Percentiles rank a stretch among this genome's conserved stretches.
Evolutionary conservation across 2,113 vertebrate genomes (phyloP).

Genomic region (Labeo catla): DNA sequence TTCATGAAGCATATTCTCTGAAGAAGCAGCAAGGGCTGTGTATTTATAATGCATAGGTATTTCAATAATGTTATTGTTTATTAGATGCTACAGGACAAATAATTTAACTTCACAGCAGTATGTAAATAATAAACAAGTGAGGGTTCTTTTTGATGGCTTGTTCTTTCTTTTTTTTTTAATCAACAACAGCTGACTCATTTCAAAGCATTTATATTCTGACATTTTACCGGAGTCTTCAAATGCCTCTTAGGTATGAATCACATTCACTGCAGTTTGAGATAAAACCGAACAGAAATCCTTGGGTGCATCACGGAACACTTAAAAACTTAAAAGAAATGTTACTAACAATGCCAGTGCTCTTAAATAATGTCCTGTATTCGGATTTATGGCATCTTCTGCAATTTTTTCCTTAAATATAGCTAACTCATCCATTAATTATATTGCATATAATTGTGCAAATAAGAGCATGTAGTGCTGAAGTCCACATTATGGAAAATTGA

Average conservation of each 20-base stretch:
- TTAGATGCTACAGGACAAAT: not conserved
- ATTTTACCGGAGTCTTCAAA: constrained; percentile 2
- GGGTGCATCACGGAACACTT: not conserved
- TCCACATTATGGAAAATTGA: not conserved
- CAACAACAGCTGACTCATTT: not conserved
- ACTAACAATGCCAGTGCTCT: not conserved
- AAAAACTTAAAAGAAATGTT: not conserved
- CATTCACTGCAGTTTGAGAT: not conserved
- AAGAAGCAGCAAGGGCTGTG: constrained; percentile 8
- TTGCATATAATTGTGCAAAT: not conserved
- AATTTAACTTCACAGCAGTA: constrained; percentile 6
- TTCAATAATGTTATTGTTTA: constrained; percentile 30
- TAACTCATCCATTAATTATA: not conserved
- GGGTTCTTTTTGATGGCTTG: not conserved
- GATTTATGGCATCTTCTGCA: not conserved
- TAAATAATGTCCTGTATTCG: not conserved
- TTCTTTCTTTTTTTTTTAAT: not conserved
- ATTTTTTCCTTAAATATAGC: not conserved
- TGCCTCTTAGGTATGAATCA: constrained; percentile 17
- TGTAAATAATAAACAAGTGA: not conserved
- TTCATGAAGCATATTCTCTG: constrained; percentile 39
- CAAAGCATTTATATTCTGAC: not conserved
- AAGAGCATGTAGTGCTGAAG: not conserved
- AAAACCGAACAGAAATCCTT: not conserved
- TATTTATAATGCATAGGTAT: not conserved